phyloP scores from a whole-genome alignment of 2,113 vertebrate species.

The Panthera leo region DNA sequence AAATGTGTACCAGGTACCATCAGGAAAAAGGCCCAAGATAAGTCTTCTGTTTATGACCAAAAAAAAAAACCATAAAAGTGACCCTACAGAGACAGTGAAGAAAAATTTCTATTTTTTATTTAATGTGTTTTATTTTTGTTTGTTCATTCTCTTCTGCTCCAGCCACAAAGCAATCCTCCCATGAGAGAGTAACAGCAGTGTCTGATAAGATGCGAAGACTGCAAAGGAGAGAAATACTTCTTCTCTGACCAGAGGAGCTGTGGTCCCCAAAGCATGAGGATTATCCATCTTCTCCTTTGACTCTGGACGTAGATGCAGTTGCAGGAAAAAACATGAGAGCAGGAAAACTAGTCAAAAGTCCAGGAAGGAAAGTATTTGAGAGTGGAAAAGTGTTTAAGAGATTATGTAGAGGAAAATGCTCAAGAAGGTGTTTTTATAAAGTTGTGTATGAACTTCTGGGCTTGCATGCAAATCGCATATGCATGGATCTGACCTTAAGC shows the following conservation, averaged over 20 bases:
- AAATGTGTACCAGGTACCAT: background rate
- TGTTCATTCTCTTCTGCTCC: background rate
- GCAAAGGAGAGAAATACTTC: background rate
- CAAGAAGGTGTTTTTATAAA: background rate
- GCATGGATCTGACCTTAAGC: background rate
- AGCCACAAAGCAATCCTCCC: background rate
- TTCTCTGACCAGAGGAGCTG: background rate
- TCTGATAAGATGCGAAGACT: background rate
- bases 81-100: background rate
- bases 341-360: background rate
- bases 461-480: background rate
- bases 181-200: background rate
- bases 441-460: background rate
- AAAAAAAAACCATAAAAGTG: background rate
- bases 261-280: background rate
- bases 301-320: background rate
- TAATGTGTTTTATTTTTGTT: background rate
- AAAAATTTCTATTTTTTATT: background rate
- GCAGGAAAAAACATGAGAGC: background rate
- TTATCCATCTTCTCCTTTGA: background rate
- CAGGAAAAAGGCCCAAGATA: background rate
- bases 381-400: background rate
- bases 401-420: background rate
- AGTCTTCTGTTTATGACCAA: background rate
- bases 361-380: background rate